Evolutionary conservation across 2,113 vertebrate species (phyloP), one percentile per base, ranked within the genome.

Genomic region (Corydoras maculifer): DNA sequence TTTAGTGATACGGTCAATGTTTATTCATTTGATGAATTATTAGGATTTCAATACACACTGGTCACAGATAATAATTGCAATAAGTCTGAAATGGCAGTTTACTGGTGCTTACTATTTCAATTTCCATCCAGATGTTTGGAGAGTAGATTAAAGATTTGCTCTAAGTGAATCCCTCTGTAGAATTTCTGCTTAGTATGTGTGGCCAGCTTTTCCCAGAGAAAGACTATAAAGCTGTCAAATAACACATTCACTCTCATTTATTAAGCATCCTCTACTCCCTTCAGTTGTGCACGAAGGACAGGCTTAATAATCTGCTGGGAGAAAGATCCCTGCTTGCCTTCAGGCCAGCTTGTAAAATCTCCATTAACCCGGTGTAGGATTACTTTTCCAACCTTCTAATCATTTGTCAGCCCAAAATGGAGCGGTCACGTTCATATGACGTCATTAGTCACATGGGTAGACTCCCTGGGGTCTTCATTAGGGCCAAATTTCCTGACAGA

Each of bases 381-480:
- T 72, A 71, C 49, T 50, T 79, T 79, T 49, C 65, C 54, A 72
- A 25, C 60, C 58, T 65, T 72, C 69, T 70, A 79, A 79, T 79
- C 62, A 61, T 75, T 79, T 70, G 51, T 43, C 67, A 70, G 62
- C 35, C 48, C 61, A 43, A 70, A 58, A 71, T 48, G 57, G 62
- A 65, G 66, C 49, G 58, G 54, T 49, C 53, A 12, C 35, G 25
- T 60, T 74, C 68, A 14, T 48, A 70, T 70, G 58, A 65, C 57
- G 62, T 68, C 67, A 65, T 70, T 62, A 50, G 74, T 77, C 71
- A 70, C 72, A 65, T 65, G 60, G 65, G 54, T 60, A 60, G 67
- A 74, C 68, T 72, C 75, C 63, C 58, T 74, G 72, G 68, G 68
- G 58, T 77, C 67, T 77, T 77, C 72, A 77, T 74, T 77, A 77